A percentile compares a stretch with the other conserved stretches of the same genome.
Evolutionary conservation across 1,140 invertebrate genomes (phyloP).

Genomic region (Pogonomyrmex barbatus): DNA sequence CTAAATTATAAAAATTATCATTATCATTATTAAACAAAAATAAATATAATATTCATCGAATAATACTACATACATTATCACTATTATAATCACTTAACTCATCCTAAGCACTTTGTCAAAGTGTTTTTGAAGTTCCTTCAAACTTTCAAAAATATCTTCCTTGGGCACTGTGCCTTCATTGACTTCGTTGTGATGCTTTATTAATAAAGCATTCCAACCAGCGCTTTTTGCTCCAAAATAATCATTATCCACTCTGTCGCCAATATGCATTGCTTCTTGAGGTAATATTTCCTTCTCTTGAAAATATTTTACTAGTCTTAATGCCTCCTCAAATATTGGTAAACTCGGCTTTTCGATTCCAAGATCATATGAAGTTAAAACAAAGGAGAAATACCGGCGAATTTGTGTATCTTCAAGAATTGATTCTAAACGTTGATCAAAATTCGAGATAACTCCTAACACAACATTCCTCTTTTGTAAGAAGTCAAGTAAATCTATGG

Average conservation of each 20-base stretch:
- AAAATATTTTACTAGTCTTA: conserved; percentile 84
- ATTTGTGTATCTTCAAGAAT: conserved; percentile 90
- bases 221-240: conserved; percentile 91
- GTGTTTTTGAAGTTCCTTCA: conserved; percentile 76
- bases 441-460: conserved; percentile 95
- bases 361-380: conserved; percentile 91
- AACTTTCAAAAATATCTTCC: conserved; percentile 70
- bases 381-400: conserved; percentile 91
- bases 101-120: conserved; percentile 62
- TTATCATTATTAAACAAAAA: background rate
- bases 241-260: conserved; percentile 91
- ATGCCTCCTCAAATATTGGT: conserved; percentile 91
- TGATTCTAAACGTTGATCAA: conserved; percentile 91
- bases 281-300: conserved; percentile 82
- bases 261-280: conserved; percentile 92
- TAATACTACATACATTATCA: background rate
- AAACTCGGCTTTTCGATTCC: conserved; percentile 92
- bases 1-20: background rate
- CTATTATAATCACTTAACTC: background rate
- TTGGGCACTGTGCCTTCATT: conserved; percentile 43
- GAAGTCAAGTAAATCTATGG: conserved; percentile 88
- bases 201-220: conserved; percentile 91
- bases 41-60: background rate
- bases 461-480: conserved; percentile 85
- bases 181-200: conserved; percentile 79